Evolutionary conservation across 2,888 invertebrate species (phyloP).

Genomic region (Drosophila merina): DNA sequence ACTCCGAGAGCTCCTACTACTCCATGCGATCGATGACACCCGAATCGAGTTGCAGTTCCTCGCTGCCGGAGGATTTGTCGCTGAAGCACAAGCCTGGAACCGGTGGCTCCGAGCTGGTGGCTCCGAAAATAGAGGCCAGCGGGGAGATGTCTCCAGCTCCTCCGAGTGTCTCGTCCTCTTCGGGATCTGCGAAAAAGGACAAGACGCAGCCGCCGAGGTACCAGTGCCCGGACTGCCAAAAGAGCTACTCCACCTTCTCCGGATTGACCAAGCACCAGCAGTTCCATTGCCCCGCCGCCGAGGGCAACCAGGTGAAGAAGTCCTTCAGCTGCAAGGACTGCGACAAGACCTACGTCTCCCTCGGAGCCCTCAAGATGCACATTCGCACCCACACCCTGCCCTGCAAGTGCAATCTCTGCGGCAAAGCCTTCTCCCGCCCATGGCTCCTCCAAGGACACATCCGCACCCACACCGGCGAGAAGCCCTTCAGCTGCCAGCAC

Average conservation of each 20-base stretch:
- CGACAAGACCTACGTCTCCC: slow-evolving; percentile 96
- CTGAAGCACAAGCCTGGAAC: slow-evolving; percentile 74
- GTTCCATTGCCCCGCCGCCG: slow-evolving; percentile 96
- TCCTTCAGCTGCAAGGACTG: slow-evolving; percentile 98
- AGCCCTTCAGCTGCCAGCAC: slow-evolving; percentile 97
- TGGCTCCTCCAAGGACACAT: slow-evolving; percentile 99
- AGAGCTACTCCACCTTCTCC: slow-evolving; percentile 97
- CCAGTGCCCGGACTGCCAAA: slow-evolving; percentile 96
- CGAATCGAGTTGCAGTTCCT: slow-evolving; percentile 81
- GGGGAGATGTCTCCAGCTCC: not conserved
- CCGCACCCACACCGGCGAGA: slow-evolving; percentile 98
- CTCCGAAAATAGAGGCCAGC: not conserved
- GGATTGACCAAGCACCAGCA: slow-evolving; percentile 98
- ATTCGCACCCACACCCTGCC: slow-evolving; percentile 98
- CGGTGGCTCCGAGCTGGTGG: not conserved
- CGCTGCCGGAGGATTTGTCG: slow-evolving; percentile 83
- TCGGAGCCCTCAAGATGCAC: slow-evolving; percentile 99
- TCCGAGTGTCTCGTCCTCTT: slow-evolving; percentile 37
- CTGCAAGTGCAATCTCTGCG: slow-evolving; percentile 98
- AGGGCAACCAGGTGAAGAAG: slow-evolving; percentile 93
- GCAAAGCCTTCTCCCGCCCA: slow-evolving; percentile 98
- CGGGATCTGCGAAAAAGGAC: slow-evolving; percentile 83
- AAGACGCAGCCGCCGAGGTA: slow-evolving; percentile 88
- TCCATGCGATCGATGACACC: slow-evolving; percentile 83
- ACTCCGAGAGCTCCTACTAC: slow-evolving; percentile 83